Base-by-base conservation (phyloP, 1,140 invertebrate genomes). In the Littorina saxatilis region DNA sequence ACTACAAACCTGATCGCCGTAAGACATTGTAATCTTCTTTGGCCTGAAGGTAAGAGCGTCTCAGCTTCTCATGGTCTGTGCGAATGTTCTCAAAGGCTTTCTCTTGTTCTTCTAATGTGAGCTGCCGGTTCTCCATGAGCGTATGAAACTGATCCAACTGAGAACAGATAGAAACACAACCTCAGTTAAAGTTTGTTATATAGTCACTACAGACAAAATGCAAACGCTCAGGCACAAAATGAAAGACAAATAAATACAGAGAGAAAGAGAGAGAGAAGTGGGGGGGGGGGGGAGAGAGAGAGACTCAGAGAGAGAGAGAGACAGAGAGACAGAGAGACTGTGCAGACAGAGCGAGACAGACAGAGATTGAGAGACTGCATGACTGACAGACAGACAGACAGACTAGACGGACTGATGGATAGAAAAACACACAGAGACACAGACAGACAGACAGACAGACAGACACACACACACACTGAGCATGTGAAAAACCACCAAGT, bases 1-100 rank as follows among this genome's bases (percentile, higher is more conserved):
- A 63, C 11, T 23, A 80, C 61, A 2, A 85, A 87, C 84, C 81
- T 13, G 88, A 87, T 43, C 89, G 76, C 37, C 87, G 83, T 27
- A 90, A 72, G 11, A 89, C 87, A 39, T 90, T 89, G 81, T 91
- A 90, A 40, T 92, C 90, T 50, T 91, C 90, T 68, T 91, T 91
- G 1, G 88, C 87, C 70, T 90, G 88, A 20, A 90, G 80, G 74
- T 92, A 91, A 23, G 89, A 83, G 15, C 87, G 76, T 2, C 89
- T 85, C 13, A 92, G 82, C 78, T 87, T 88, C 43, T 92, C 90
- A 63, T 90, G 88, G 66, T 89, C 88, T 2, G 81, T 83, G 29
- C 88, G 85, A 58, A 92, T 89, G 72, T 90, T 85, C 52, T 91
- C 87, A 82, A 90, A 90, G 37, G 88, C 88, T 63, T 84, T 61